A percentile compares a stretch with the other conserved stretches of the same genome.
These are phyloP conservation scores for Phoeniculus purpureus DNA, from an alignment of 2,797 vertebrate genomes.

Conservation along the genomic window DNA sequence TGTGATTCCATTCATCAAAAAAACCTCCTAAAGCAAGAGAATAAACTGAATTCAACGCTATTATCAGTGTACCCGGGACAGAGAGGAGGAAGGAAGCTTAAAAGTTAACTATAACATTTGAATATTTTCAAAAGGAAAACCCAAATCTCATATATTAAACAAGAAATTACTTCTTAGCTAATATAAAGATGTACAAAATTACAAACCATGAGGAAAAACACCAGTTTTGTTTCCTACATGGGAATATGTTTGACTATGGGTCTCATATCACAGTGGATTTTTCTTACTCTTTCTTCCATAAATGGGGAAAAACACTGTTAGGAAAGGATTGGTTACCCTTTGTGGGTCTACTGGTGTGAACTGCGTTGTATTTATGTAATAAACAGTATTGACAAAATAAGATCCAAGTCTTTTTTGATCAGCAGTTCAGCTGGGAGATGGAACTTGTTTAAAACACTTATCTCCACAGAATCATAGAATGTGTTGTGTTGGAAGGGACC, in stretches of 20 bases:
- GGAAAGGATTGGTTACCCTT: neutral
- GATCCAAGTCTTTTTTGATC: neutral
- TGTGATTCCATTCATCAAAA: neutral
- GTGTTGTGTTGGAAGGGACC: too few species aligned
- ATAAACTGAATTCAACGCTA: neutral
- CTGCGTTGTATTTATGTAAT: neutral
- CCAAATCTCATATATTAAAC: neutral
- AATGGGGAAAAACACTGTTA: neutral
- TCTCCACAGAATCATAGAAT: neutral
- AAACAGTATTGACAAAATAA: neutral
- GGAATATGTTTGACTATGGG: accelerated
- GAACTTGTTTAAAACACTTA: neutral
- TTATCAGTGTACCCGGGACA: neutral
- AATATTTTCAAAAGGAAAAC: neutral
- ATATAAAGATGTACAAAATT: neutral
- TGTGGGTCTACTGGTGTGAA: neutral
- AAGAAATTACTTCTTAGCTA: neutral
- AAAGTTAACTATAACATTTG: neutral
- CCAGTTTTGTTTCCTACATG: neutral
- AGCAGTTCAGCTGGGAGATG: neutral
- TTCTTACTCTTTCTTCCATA: neutral
- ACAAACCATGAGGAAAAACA: neutral
- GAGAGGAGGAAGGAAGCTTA: neutral
- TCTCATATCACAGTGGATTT: neutral
- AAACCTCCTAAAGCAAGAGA: neutral